Conservation (phyloP, 2,113 vertebrate species). For the Rhea pennata region DNA sequence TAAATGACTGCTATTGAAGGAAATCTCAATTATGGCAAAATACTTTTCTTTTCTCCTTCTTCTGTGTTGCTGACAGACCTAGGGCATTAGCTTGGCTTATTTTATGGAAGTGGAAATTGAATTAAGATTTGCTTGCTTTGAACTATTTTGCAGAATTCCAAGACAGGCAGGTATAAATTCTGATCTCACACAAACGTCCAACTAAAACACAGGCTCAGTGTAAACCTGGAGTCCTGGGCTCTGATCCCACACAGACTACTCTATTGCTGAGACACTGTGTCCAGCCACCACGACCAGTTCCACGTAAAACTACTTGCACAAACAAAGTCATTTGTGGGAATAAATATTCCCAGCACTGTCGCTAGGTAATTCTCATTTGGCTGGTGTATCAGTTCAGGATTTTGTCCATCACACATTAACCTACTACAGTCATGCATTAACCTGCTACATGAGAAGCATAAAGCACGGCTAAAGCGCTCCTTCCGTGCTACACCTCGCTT, state of each 20-base stretch:
- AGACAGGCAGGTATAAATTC: not conserved
- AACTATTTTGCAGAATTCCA: not conserved
- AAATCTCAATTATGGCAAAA: not conserved
- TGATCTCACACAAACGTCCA: accelerated
- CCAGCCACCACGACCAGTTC: not conserved
- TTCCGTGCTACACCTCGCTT: not conserved
- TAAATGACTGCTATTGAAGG: not conserved
- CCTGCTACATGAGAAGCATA: not conserved
- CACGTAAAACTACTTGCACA: accelerated
- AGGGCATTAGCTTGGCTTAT: not conserved
- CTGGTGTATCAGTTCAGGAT: not conserved
- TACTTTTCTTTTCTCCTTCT: not conserved
- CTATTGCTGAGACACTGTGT: not conserved
- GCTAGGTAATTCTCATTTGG: not conserved
- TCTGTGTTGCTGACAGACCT: not conserved
- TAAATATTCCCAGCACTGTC: not conserved
- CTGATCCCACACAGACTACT: not conserved
- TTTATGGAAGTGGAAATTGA: not conserved
- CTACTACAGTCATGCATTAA: not conserved
- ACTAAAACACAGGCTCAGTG: not conserved
- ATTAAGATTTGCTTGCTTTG: not conserved
- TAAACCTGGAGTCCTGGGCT: not conserved
- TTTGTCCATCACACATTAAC: not conserved
- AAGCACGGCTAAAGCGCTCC: not conserved
- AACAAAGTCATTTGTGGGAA: accelerated